Base-by-base conservation (phyloP, 2,113 vertebrate genomes). In the Corapipo altera region DNA sequence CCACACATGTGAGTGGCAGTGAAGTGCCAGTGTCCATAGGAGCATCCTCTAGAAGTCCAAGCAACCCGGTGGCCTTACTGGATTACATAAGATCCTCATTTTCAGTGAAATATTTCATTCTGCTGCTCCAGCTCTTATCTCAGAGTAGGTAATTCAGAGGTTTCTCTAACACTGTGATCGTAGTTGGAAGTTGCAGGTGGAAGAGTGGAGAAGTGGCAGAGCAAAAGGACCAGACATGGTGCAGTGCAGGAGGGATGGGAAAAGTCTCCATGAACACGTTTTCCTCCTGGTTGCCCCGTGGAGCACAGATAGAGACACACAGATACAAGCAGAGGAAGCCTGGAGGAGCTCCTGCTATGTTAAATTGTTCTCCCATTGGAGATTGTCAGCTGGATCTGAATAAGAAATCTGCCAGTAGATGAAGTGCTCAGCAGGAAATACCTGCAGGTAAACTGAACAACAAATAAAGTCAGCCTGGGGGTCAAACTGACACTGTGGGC, bases 181-280 rank as follows among this genome's bases (percentile, higher is more conserved):
- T 8, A n/a, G 62, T 58, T 33, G 30, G 48, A 41, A 66, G 39
- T 6, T 4, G 6, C 52, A 26, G 66, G 43, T 57, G 37, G 54
- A 81, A 30, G 35, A 6, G 8, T 12, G 21, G 39, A n/a, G 54
- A 70, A 73, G 64, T 12, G 37, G 41, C 59, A 85, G 66, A 71
- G 62, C n/a, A 71, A 71, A 73, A 90, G 24, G 20, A 61, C 30
- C 15, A 12, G 19, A 11, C 24, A 3, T 7, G 28, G 58, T 41
- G 48, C 61, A 30, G 48, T 54, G 64, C 57, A 30, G 57, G 33
- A 85, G 37, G 28, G 49, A 23, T 71, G 8, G 39, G 52, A 69
- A 67, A 30, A 22, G 59, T 46, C 58, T 71, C 37, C 26, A 18
- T 0, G 2, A 24, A 15, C 5, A 15, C 0, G 6, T 54, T 78